phyloP scores from a whole-genome alignment of 2,797 vertebrate genomes.

The Rhinella marina region DNA sequence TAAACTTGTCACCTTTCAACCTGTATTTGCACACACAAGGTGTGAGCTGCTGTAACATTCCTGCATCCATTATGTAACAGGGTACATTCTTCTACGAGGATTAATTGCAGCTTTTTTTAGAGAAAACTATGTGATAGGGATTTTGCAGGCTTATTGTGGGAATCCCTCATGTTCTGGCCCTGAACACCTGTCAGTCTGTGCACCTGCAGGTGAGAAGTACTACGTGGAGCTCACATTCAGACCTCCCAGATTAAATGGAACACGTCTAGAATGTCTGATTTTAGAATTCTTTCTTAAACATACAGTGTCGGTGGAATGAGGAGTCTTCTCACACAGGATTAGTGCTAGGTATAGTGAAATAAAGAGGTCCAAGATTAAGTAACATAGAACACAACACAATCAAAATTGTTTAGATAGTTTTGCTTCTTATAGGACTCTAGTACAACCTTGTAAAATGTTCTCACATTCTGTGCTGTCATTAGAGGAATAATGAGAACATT shows the following conservation, averaged over 20 bases:
- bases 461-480: slow-evolving; percentile 49
- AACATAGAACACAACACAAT: slow-evolving; percentile 28
- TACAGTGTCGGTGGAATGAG: slow-evolving; percentile 32
- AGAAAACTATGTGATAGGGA: neutral
- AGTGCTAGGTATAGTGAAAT: slow-evolving; percentile 28
- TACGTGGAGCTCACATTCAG: slow-evolving; percentile 4
- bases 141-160: slow-evolving; percentile 24
- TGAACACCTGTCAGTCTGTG: slow-evolving; percentile 5
- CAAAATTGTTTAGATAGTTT: slow-evolving; percentile 41
- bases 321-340: slow-evolving; percentile 41
- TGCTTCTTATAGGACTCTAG: slow-evolving; percentile 22
- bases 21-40: slow-evolving; percentile 18
- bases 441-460: slow-evolving; percentile 37
- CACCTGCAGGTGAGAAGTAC: slow-evolving; percentile 47
- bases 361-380: slow-evolving; percentile 40
- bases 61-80: slow-evolving; percentile 39
- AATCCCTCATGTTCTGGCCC: slow-evolving; percentile 15
- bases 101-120: slow-evolving; percentile 25
- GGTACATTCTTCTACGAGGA: slow-evolving; percentile 36
- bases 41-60: slow-evolving; percentile 25
- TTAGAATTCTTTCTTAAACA: slow-evolving; percentile 35
- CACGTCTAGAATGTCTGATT: slow-evolving; percentile 43
- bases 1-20: slow-evolving; percentile 28
- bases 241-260: slow-evolving; percentile 53
- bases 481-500: neutral